phyloP scores from a whole-genome alignment of 1,140 invertebrate species.

The Drosophila sturtevanti region DNA sequence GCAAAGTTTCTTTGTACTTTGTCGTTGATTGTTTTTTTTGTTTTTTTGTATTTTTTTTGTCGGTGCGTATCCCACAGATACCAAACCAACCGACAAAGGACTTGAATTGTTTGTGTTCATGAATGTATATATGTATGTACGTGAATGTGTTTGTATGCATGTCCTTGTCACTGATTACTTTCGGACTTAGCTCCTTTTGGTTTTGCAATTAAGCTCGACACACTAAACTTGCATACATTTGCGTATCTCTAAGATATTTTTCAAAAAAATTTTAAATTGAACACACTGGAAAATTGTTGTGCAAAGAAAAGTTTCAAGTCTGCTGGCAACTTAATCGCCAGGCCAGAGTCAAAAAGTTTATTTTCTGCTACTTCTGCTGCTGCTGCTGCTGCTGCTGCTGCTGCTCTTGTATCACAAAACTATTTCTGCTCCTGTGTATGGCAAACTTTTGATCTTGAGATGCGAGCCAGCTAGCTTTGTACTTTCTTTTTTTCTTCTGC shows the following conservation, averaged over 20 bases:
- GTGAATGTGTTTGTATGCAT: slow-evolving; percentile 26
- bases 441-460: slow-evolving; percentile 72
- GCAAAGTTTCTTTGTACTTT: slow-evolving; percentile 70
- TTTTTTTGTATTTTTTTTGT: neutral
- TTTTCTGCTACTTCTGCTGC: slow-evolving; percentile 21
- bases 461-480: slow-evolving; percentile 20
- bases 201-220: slow-evolving; percentile 61
- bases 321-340: slow-evolving; percentile 64
- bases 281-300: slow-evolving; percentile 46
- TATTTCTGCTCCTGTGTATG: slow-evolving; percentile 48
- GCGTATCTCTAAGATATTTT: slow-evolving; percentile 26
- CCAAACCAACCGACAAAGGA: slow-evolving; percentile 38
- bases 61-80: slow-evolving; percentile 40
- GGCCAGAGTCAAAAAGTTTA: slow-evolving; percentile 49
- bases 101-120: slow-evolving; percentile 19
- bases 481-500: slow-evolving; percentile 23
- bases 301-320: slow-evolving; percentile 47
- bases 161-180: slow-evolving; percentile 54
- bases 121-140: neutral
- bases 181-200: slow-evolving; percentile 38
- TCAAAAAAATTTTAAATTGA: slow-evolving; percentile 29
- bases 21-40: neutral
- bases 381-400: neutral
- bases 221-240: slow-evolving; percentile 33
- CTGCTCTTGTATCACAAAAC: slow-evolving; percentile 48